Base-by-base conservation (phyloP, 2,888 invertebrate genomes). In the Scaptomyza parva region DNA sequence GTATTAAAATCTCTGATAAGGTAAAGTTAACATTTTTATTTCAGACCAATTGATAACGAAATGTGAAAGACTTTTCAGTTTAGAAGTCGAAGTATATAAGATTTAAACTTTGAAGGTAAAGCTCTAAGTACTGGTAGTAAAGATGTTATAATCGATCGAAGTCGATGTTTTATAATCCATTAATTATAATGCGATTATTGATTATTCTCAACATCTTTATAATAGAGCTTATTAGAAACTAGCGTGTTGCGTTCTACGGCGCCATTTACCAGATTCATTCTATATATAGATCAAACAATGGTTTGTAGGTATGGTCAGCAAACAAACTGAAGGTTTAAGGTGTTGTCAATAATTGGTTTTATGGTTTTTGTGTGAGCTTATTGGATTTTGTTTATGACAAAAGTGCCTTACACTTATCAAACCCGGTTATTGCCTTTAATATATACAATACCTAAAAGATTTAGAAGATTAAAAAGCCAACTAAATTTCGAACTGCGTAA, bases 151-250 rank as follows among this genome's bases (percentile, higher is more conserved):
- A 18, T 41, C 54, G 61, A 61, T 51, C 24, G 18, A 40, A 51
- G 45, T 39, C 17, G 48, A 40, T 58, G 44, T 28, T 51, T 60
- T 57, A 60, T 26, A 26, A 65, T 70, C 45, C 14, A 11, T 35
- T 43, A 18, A 69, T 73, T 65, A 61, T 45, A 55, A 45, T 48
- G 14, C 52, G 70, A 70, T 70, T 74, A 65, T 17, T 48, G 8
- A 20, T 45, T 62, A 66, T 66, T 76, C 76, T 75, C 35, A 62
- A 70, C 43, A 59, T 65, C 58, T 74, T 74, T 70, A 70, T 75
- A 40, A 26, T 44, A 18, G 61, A 44, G 51, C 37, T 61, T 45
- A 65, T 62, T 28, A 35, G 54, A 40, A 20, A 17, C 11, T 43
- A n/a, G 26, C 51, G 64, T 5, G 11, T 7, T 47, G 30, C 50